Base-by-base conservation (phyloP, 2,888 invertebrate genomes). In the Melinopterus prodromus region DNA sequence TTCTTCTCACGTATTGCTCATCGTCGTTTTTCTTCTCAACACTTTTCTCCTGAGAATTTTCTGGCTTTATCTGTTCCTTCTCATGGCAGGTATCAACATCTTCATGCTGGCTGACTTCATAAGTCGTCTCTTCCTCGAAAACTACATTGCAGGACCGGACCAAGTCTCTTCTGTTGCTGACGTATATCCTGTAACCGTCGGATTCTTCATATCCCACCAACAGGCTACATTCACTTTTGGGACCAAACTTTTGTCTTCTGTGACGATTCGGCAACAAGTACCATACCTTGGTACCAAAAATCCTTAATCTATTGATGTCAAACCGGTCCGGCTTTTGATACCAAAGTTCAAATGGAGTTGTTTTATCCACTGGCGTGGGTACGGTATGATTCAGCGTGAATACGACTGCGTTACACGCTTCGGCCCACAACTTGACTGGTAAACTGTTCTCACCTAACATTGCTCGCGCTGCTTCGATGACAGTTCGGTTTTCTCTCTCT, bases 401-500 rank as follows among this genome's bases (percentile, higher is more conserved):
- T 7, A 81, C 82, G 16, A 83, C 83, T 16, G 83, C 79, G 78
- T 85, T 84, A 35, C 83, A 80, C 6, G 87, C 88, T 81, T 88
- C 87, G 16, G 87, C 87, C 87, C 87, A 86, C 72, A 84, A 83
- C 35, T 79, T 82, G 9, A 81, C 82, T 37, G 78, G 80, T 9
- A 86, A 78, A 16, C 83, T 80, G 6, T 83, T 83, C 70, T 83
- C 84, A 72, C 83, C 81, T 9, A 86, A 14, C 82, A 87, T 82
- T 15, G 83, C 78, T 77, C 87, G 81, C 16, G 85, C 86, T 38
- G 86, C 84, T 82, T 88, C 87, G 6, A 87, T 84, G 15, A 87
- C 82, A 71, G 85, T 88, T 77, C 86, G 82, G 80, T 85, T 89
- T 80, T 88, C 86, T n/a, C 87, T 81, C 78, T 88, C 87, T 0